These are phyloP conservation scores for Megaceryle maxima DNA, from an alignment of 2,113 vertebrate species.

Conservation along the genomic window DNA sequence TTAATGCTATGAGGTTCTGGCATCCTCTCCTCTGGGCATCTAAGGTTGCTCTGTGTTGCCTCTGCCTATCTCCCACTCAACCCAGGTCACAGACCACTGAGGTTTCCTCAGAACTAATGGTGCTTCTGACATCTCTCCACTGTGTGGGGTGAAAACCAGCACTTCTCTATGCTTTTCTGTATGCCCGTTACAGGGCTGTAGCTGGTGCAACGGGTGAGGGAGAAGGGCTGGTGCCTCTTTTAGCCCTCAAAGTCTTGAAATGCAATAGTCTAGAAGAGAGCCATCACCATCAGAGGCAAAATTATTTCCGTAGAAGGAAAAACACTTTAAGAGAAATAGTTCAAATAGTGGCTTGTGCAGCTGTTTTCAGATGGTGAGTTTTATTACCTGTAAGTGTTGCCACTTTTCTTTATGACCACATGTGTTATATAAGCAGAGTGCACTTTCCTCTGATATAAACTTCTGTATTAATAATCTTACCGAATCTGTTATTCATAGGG, in stretches of 20 bases:
- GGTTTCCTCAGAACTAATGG: not conserved
- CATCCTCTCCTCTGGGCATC: not conserved
- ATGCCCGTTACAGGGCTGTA: rapidly evolving
- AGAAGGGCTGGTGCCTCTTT: not conserved
- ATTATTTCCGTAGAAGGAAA: conserved; percentile 36
- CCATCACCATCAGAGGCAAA: not conserved
- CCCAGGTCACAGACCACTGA: not conserved
- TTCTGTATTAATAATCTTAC: not conserved
- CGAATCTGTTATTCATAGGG: not conserved
- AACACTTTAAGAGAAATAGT: not conserved
- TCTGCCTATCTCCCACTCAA: not conserved
- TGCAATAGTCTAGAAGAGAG: not conserved
- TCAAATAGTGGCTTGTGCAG: not conserved
- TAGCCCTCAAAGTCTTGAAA: not conserved
- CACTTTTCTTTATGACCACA: not conserved
- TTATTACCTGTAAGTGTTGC: not conserved
- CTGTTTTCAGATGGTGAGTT: not conserved
- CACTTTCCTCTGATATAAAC: not conserved
- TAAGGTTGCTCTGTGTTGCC: rapidly evolving
- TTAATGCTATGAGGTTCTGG: not conserved
- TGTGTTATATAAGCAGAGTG: not conserved
- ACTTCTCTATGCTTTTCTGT: no score
- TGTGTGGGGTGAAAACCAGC: not conserved
- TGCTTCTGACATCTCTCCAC: not conserved
- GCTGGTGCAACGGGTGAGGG: not conserved